Evolutionary conservation across 2,113 vertebrate species (phyloP).

Genomic region (Bucco capensis): DNA sequence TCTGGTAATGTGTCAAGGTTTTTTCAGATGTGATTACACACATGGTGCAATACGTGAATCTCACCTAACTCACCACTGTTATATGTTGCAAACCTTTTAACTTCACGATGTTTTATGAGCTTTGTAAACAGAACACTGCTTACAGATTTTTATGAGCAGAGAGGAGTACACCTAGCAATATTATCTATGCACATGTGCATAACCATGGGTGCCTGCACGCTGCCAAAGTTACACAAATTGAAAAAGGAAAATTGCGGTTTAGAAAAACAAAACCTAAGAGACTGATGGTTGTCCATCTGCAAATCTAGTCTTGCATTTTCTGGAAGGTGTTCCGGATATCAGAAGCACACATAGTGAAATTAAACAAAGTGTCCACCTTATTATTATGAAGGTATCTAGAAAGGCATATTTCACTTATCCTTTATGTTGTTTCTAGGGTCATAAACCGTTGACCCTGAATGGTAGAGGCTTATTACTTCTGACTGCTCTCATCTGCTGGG

Average conservation of each 20-base stretch:
- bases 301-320: not conserved
- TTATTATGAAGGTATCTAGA: too few relatives aligned
- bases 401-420: not conserved
- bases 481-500: not conserved
- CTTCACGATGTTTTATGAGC: not conserved
- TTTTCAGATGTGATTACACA: fast-evolving
- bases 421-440: not conserved
- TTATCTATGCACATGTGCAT: fast-evolving
- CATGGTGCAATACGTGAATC: not conserved
- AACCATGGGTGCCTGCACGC: fast-evolving
- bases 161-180: fast-evolving
- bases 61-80: not conserved
- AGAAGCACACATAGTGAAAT: not conserved
- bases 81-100: not conserved
- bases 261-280: not conserved
- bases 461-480: not conserved
- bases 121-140: not conserved
- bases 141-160: not conserved
- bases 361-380: not conserved
- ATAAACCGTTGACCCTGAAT: not conserved
- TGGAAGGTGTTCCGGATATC: not conserved
- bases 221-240: not conserved
- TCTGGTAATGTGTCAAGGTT: not conserved
- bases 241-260: not conserved
- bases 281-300: too few relatives aligned